Conservation (phyloP, 1,140 invertebrate species). For the Nasonia vitripennis region DNA sequence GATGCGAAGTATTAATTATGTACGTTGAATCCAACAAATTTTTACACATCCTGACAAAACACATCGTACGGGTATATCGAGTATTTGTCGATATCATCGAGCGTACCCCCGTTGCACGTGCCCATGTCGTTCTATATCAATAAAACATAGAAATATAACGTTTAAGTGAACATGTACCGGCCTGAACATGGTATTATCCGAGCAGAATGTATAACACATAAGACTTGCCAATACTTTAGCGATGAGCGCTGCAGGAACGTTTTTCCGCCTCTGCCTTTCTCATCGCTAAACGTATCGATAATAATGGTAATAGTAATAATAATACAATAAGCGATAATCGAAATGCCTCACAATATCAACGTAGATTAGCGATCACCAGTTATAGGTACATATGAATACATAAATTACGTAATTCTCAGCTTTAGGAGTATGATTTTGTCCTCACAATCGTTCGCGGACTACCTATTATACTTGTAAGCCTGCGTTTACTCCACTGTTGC, state of each 20-base stretch:
- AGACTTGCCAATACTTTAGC: background rate
- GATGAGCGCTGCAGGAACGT: background rate
- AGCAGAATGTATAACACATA: background rate
- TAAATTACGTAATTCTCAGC: background rate
- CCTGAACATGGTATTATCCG: background rate
- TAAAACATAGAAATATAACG: background rate
- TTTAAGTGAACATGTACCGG: background rate
- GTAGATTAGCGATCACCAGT: constrained; percentile 6
- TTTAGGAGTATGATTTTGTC: background rate
- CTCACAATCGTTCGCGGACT: background rate
- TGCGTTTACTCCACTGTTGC: background rate
- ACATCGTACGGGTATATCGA: background rate
- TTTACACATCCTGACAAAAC: background rate
- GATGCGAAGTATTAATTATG: constrained; percentile 8
- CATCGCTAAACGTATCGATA: background rate
- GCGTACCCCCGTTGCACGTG: background rate
- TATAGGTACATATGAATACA: background rate
- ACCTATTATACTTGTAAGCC: background rate
- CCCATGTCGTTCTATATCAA: background rate
- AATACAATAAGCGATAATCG: background rate
- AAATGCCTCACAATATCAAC: constrained; percentile 8
- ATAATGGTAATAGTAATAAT: background rate
- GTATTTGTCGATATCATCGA: background rate
- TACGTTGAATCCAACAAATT: constrained; percentile 8
- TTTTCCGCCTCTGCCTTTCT: background rate